Evolutionary conservation across 2,797 vertebrate species (phyloP).

Genomic region (Hyperoplus lanceolatus): DNA sequence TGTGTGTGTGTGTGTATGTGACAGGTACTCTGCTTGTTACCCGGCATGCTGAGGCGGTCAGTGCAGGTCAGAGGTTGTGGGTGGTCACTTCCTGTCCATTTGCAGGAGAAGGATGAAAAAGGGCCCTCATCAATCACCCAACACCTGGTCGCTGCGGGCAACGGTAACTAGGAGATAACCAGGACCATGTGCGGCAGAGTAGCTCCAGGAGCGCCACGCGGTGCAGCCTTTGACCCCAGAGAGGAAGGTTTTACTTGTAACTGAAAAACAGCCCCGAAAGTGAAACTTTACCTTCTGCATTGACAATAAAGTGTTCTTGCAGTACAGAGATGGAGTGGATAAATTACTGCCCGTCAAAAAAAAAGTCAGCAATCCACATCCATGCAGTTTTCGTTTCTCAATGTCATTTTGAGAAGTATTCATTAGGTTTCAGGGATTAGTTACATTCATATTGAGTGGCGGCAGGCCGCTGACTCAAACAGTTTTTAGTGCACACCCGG

Average conservation of each 20-base stretch:
- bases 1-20: constrained; percentile 29
- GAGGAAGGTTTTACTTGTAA: constrained; percentile 31
- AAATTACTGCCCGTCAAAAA: neutral
- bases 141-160: constrained; percentile 64
- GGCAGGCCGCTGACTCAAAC: constrained; percentile 26
- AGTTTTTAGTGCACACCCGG: neutral
- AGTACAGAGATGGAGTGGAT: neutral
- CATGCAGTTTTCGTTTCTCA: neutral
- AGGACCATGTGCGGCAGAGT: constrained; percentile 54
- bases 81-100: constrained; percentile 82
- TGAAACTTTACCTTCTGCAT: neutral
- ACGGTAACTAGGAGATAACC: constrained; percentile 58
- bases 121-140: constrained; percentile 78
- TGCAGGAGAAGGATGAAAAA: constrained; percentile 64
- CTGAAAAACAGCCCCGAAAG: neutral
- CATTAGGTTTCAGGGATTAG: neutral
- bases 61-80: constrained; percentile 72
- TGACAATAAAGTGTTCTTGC: neutral
- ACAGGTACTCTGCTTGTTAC: constrained; percentile 67
- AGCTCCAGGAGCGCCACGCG: neutral
- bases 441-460: neutral
- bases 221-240: constrained; percentile 51
- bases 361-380: too few species aligned
- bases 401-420: neutral
- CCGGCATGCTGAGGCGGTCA: constrained; percentile 71